Conservation (phyloP, 2,888 invertebrate genomes). For the Drosophila engyochracea region DNA sequence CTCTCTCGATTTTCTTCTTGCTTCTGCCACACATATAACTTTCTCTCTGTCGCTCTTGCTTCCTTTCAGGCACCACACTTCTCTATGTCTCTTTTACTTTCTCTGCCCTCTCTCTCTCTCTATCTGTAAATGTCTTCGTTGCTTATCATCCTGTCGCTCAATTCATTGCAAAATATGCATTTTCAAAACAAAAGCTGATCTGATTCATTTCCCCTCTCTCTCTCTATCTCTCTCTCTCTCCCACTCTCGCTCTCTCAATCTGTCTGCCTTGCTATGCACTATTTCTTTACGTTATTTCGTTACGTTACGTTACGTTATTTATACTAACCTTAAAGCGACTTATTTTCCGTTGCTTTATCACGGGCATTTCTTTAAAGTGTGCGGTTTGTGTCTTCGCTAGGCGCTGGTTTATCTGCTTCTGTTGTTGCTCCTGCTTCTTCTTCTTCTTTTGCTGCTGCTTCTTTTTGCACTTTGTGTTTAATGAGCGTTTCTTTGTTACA, state of each 20-base stretch:
- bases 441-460: conserved; percentile 17
- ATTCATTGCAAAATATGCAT: neutral
- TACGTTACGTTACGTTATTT: conserved; percentile 12
- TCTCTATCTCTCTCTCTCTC: neutral
- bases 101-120: conserved; percentile 25
- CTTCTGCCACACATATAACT: conserved; percentile 34
- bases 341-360: conserved; percentile 83
- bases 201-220: neutral
- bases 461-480: conserved; percentile 9
- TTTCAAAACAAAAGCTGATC: neutral
- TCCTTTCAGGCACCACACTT: neutral
- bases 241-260: neutral
- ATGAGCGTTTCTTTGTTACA: conserved; percentile 9
- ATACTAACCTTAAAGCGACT: conserved; percentile 82
- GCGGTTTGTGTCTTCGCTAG: conserved; percentile 51
- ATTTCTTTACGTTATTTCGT: neutral
- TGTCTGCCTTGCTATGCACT: neutral
- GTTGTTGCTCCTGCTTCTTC: neutral
- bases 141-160: conserved; percentile 12
- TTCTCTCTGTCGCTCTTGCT: conserved; percentile 26
- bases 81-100: conserved; percentile 26
- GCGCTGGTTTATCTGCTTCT: neutral
- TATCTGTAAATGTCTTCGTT: neutral
- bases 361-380: conserved; percentile 66
- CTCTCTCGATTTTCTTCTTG: neutral